phyloP scores from a whole-genome alignment of 2,113 vertebrate genomes.

The Leucoraja erinaceus region DNA sequence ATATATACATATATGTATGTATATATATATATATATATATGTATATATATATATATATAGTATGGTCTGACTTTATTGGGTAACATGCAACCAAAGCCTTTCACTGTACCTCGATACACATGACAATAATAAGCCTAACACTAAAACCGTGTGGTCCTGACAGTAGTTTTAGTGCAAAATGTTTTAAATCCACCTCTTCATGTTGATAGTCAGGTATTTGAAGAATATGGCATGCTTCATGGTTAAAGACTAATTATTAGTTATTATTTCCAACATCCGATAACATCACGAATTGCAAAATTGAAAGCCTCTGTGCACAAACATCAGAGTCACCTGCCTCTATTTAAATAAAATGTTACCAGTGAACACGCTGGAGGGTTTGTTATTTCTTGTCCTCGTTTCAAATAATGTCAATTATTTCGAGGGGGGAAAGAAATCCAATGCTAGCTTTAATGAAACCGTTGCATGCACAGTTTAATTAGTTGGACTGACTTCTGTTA shows the following conservation, averaged over 20 bases:
- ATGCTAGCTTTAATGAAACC: too few species aligned
- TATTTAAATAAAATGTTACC: neutral
- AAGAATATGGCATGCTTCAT: slow-evolving; percentile 6
- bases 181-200: neutral
- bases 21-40: too few species aligned
- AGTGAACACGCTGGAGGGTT: neutral
- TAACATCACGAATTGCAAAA: neutral
- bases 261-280: neutral
- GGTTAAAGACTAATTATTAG: neutral
- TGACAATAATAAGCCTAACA: too few species aligned
- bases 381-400: neutral
- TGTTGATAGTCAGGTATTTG: neutral
- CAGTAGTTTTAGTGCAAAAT: neutral
- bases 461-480: too few species aligned
- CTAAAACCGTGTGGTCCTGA: neutral
- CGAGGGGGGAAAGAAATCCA: neutral
- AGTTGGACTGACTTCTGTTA: too few species aligned
- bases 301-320: neutral
- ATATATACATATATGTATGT: too few species aligned
- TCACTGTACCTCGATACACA: too few species aligned
- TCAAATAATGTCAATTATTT: neutral
- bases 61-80: too few species aligned
- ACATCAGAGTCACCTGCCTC: neutral
- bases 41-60: too few species aligned
- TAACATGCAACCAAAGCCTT: too few species aligned